These are phyloP conservation scores for Pangasius krempfi DNA, from an alignment of 2,797 vertebrate species.

Conservation along the genomic window DNA sequence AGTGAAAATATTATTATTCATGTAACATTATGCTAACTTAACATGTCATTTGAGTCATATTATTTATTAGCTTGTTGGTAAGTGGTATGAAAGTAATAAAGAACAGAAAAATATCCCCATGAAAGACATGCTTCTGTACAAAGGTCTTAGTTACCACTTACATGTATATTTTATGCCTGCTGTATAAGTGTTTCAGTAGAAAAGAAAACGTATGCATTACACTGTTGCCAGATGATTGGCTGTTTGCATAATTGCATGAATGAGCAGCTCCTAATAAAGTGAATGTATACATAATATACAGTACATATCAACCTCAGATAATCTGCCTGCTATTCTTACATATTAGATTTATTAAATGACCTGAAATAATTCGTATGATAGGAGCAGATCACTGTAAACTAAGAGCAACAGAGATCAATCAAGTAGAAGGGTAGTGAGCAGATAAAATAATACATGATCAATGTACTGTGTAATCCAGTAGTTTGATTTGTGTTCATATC, in stretches of 20 bases:
- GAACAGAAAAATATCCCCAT: background rate
- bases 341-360: background rate
- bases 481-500: background rate
- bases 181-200: background rate
- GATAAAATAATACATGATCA: background rate
- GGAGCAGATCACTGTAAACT: background rate
- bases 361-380: background rate
- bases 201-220: background rate
- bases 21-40: background rate
- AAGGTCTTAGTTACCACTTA: background rate
- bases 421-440: background rate
- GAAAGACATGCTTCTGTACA: background rate
- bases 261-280: background rate
- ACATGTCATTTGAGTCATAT: background rate
- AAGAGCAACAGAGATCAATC: background rate
- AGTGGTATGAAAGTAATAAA: background rate
- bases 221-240: background rate
- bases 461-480: background rate
- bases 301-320: background rate
- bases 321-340: background rate
- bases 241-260: background rate
- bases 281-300: background rate
- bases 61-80: background rate
- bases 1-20: background rate
- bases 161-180: background rate